These are phyloP conservation scores for Agrochola lota DNA, from an alignment of 2,888 invertebrate species.

Conservation along the genomic window DNA sequence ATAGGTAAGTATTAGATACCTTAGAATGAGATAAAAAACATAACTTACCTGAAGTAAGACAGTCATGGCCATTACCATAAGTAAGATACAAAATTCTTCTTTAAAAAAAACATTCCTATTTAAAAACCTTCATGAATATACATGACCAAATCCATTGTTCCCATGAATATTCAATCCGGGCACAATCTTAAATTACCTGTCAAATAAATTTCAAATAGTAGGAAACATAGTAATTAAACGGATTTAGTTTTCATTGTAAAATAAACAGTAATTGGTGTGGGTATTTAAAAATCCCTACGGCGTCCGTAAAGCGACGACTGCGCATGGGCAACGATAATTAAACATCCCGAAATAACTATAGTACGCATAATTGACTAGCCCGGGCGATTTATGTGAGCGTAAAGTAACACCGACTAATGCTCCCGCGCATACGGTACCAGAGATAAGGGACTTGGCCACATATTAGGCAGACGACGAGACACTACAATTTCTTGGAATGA, in stretches of 20 bases:
- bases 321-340: slow-evolving; percentile 84
- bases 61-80: slow-evolving; percentile 19
- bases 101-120: slow-evolving; percentile 39
- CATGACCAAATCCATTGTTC: slow-evolving; percentile 62
- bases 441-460: slow-evolving; percentile 56
- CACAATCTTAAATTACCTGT: slow-evolving; percentile 61
- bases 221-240: slow-evolving; percentile 67
- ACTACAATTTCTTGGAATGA: slow-evolving; percentile 60
- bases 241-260: slow-evolving; percentile 71
- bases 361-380: slow-evolving; percentile 84
- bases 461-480: slow-evolving; percentile 57
- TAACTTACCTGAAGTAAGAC: slow-evolving; percentile 11
- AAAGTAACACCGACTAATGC: slow-evolving; percentile 66
- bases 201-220: slow-evolving; percentile 67
- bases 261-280: slow-evolving; percentile 71
- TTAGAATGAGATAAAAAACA: not conserved
- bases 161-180: slow-evolving; percentile 60
- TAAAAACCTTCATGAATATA: slow-evolving; percentile 56
- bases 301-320: slow-evolving; percentile 69
- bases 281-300: slow-evolving; percentile 73
- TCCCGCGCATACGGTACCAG: slow-evolving; percentile 57
- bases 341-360: slow-evolving; percentile 85
- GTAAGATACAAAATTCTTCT: slow-evolving; percentile 46
- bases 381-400: slow-evolving; percentile 81
- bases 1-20: no score